Evolutionary conservation across 2,797 vertebrate genomes (phyloP).

Genomic region (Spheniscus humboldti): DNA sequence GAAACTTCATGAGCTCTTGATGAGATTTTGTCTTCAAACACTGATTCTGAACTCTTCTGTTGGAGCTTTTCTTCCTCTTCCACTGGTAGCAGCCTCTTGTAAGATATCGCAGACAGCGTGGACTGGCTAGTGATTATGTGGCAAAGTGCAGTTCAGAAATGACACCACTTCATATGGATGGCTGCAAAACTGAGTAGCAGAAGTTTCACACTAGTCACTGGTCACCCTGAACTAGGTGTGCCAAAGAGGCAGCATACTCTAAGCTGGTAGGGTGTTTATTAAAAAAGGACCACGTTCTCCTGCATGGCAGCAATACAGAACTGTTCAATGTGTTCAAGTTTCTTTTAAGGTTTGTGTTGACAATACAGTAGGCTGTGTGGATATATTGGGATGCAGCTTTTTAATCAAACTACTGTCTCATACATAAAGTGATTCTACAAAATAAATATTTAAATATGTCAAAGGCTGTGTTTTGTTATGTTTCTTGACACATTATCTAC

Average conservation of each 20-base stretch:
- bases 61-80: not conserved
- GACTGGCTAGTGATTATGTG: not conserved
- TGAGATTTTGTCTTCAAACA: not conserved
- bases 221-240: not conserved
- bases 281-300: not conserved
- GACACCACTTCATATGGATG: not conserved
- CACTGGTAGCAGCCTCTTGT: not conserved
- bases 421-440: not conserved
- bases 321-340: not conserved
- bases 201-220: not conserved
- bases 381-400: not conserved
- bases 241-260: not conserved
- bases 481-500: not conserved
- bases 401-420: not conserved
- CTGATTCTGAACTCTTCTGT: not conserved
- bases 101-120: not conserved
- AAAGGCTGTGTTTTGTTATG: not conserved
- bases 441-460: constrained; percentile 56
- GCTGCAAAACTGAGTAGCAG: not conserved
- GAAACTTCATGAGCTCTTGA: not conserved
- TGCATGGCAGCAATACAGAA: not conserved
- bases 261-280: not conserved
- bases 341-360: not conserved
- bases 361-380: not conserved
- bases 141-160: not conserved